phyloP scores from a whole-genome alignment of 2,888 invertebrate genomes.

The Monopis laevigella region DNA sequence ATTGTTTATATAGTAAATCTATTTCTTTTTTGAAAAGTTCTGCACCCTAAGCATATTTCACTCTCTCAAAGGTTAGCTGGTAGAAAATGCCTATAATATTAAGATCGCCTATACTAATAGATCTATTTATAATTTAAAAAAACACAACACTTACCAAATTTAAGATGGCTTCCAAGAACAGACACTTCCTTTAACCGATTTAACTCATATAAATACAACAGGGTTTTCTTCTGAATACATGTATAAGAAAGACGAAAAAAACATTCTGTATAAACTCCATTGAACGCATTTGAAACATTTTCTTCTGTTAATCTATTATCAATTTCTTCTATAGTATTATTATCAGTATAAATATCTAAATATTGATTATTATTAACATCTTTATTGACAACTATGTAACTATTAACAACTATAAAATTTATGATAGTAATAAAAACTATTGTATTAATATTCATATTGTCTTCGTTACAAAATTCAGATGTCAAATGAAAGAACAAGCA shows the following conservation, averaged over 20 bases:
- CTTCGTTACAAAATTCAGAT: constrained; percentile 12
- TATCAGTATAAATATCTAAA: constrained; percentile 16
- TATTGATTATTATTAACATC: constrained; percentile 9
- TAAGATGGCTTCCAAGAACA: constrained; percentile 63
- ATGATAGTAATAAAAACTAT: background rate
- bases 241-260: constrained; percentile 62
- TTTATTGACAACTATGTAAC: background rate
- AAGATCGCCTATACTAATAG: no score
- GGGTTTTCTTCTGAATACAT: constrained; percentile 67
- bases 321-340: constrained; percentile 23
- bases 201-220: constrained; percentile 63
- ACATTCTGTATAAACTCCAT: constrained; percentile 65
- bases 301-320: no score
- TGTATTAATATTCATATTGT: background rate
- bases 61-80: no score
- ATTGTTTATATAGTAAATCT: no score
- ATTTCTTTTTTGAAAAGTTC: no score
- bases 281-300: constrained; percentile 39
- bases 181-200: constrained; percentile 61
- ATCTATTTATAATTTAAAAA: no score
- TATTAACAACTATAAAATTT: background rate
- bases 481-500: constrained; percentile 37
- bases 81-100: no score
- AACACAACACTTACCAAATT: constrained; percentile 56
- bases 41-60: no score